phyloP scores from a whole-genome alignment of 1,140 invertebrate species.

The Anoplophora glabripennis region DNA sequence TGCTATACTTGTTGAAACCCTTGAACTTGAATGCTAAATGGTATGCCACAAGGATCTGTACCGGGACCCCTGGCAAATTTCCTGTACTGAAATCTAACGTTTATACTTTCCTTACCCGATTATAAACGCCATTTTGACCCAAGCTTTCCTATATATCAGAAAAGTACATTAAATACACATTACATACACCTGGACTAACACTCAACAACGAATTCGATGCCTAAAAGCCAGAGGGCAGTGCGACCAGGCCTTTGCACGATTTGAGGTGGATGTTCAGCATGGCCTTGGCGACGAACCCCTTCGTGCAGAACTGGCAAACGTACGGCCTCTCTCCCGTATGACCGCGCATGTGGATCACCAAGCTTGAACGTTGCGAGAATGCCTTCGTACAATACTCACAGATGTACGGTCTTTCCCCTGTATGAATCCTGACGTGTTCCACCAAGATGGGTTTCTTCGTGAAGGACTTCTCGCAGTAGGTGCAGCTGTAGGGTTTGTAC shows the following conservation, averaged over 20 bases:
- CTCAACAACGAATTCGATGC: too few species aligned
- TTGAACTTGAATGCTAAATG: too few species aligned
- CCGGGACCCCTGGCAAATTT: too few species aligned
- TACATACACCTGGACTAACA: too few species aligned
- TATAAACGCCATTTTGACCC: too few species aligned
- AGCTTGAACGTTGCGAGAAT: constrained; percentile 67
- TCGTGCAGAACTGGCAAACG: constrained; percentile 51
- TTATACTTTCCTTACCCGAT: too few species aligned
- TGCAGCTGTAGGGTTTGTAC: constrained; percentile 58
- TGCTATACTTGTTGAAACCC: too few species aligned
- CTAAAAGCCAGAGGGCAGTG: not conserved
- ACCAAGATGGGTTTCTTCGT: constrained; percentile 50
- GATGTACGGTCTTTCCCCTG: constrained; percentile 53
- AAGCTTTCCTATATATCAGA: too few species aligned
- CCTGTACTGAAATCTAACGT: too few species aligned
- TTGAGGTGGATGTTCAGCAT: constrained; percentile 63
- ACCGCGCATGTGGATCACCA: constrained; percentile 55
- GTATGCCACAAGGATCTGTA: too few species aligned
- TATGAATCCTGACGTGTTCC: constrained; percentile 52
- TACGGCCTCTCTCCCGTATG: constrained; percentile 52
- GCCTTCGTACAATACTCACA: constrained; percentile 59
- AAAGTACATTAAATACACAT: too few species aligned
- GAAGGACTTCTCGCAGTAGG: constrained; percentile 54
- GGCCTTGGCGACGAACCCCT: constrained; percentile 57
- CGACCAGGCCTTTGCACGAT: constrained; percentile 41